Base-by-base conservation (phyloP, 1,140 invertebrate genomes). In the Samia ricini region DNA sequence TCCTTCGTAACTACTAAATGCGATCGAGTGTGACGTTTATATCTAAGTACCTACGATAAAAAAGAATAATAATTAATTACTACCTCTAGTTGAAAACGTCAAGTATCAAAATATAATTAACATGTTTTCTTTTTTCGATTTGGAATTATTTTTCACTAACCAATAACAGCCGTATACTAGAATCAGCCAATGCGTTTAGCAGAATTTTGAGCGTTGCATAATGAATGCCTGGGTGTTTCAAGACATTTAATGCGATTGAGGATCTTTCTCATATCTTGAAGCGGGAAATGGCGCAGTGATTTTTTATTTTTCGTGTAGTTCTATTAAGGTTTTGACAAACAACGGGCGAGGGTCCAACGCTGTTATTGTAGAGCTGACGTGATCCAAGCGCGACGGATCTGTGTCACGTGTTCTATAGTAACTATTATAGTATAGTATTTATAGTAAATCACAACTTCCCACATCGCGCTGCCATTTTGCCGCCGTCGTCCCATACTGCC, bases 91-190 rank as follows among this genome's bases (percentile, higher is more conserved):
- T 82, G 83, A 90, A 90, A 88, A 90, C 80, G 79, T 87, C 83
- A 83, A 88, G 77, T 90, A 90, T 90, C 88, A 90, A 90, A 90
- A 90, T 90, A 90, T 90, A 88, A 86, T 83, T 86, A 88, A 88
- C 85, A 86, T 74, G 73, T 81, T 81, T 73, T 82, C 60, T 79
- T 83, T 87, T 87, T 85, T 81, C 74, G 76, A 77, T 76, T 56
- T 52, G 20, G 51, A 21, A 26, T 48, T 49, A 84, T 82, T 75
- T 88, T 88, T 90, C 88, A 90, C 88, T 90, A 90, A 90, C 88
- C 88, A 83, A 90, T 86, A 81, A 90, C 88, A 90, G 88, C 83
- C 88, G 88, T 90, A 90, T 90, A 90, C 88, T 82, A 83, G 69
- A 87, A 74, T 90, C 85, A 90, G 85, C 88, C 88, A 90, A 88